phyloP scores from a whole-genome alignment of 2,113 vertebrate species.

The Triplophysa siluroides region DNA sequence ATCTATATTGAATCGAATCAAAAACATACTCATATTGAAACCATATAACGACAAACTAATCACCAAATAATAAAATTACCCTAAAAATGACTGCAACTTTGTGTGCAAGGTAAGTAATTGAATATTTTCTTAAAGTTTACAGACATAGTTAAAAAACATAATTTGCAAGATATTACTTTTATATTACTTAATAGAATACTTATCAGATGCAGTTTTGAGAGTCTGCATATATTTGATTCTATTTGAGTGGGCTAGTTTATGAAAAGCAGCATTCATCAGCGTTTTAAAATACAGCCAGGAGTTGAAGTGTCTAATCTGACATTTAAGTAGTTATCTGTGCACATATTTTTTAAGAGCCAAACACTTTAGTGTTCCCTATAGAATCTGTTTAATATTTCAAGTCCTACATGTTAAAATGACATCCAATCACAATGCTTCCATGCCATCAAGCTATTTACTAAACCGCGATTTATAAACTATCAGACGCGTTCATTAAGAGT shows the following conservation, averaged over 20 bases:
- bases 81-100: too few species aligned
- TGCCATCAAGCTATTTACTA: constrained; percentile 39
- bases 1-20: too few species aligned
- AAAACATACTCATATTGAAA: too few species aligned
- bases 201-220: neutral
- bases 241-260: neutral
- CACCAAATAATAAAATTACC: too few species aligned
- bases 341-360: constrained; percentile 38
- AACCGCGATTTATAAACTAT: constrained; percentile 36
- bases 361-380: constrained; percentile 36
- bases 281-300: constrained; percentile 30
- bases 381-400: constrained; percentile 38
- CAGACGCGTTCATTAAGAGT: constrained; percentile 37
- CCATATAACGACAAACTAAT: too few species aligned
- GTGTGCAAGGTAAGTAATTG: too few species aligned
- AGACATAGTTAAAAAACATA: too few species aligned
- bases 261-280: neutral
- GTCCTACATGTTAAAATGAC: constrained; percentile 7
- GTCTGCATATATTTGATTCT: neutral
- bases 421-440: constrained; percentile 5
- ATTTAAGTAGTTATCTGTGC: constrained; percentile 42
- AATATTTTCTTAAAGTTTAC: too few species aligned
- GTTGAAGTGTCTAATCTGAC: constrained; percentile 47
- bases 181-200: too few species aligned
- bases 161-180: too few species aligned